phyloP scores from a whole-genome alignment of 92 coral and sea anemone species.

The Paramuricea clavata region DNA sequence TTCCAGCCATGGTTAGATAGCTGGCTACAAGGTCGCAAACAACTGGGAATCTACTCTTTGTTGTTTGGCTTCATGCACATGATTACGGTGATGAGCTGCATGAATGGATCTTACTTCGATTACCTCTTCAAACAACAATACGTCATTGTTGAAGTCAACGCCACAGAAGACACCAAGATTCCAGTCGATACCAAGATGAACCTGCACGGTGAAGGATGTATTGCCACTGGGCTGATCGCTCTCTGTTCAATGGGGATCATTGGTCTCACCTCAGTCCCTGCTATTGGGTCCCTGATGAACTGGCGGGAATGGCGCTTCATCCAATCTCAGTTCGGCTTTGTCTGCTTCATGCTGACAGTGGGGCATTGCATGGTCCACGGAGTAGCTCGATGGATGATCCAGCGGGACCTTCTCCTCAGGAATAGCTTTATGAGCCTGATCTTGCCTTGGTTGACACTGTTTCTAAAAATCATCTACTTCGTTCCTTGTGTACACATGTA shows the following conservation, averaged over 20 bases:
- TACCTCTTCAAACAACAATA: background rate
- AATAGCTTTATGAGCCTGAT: slow-evolving; percentile 1
- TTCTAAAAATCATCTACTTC: slow-evolving; percentile 3
- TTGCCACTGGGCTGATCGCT: background rate
- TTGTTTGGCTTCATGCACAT: slow-evolving; percentile 6
- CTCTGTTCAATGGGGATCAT: background rate
- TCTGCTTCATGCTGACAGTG: slow-evolving; percentile 1
- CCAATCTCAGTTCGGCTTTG: background rate
- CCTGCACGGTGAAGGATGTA: background rate
- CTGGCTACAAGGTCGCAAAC: slow-evolving; percentile 1
- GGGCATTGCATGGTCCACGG: slow-evolving; percentile 13
- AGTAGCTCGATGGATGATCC: background rate
- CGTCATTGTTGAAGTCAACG: background rate
- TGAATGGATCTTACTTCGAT: background rate
- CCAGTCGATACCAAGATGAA: background rate
- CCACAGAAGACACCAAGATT: background rate
- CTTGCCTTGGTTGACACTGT: background rate
- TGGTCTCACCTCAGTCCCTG: slow-evolving; percentile 2
- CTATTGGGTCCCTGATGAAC: background rate
- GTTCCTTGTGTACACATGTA: background rate
- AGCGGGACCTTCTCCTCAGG: background rate
- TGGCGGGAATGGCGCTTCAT: slow-evolving; percentile 9
- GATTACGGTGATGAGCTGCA: background rate
- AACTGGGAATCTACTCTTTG: background rate
- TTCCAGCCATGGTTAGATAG: background rate